Evolutionary conservation across 2,888 invertebrate genomes (phyloP).

Genomic region (Callyntrura sp.): DNA sequence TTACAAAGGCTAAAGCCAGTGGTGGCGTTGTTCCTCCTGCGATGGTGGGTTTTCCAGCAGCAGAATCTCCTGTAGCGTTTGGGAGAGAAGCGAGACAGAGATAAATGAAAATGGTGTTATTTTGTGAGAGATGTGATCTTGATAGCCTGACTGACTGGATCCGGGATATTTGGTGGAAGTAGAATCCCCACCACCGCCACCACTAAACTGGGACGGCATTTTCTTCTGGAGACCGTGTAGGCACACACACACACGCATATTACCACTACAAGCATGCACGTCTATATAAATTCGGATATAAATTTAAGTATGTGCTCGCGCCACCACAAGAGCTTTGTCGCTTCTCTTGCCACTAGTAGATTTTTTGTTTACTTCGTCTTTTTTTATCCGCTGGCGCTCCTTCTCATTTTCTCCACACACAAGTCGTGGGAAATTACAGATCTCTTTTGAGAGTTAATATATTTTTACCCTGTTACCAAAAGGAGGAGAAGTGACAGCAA

Average conservation of each 20-base stretch:
- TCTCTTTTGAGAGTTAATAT: conserved; percentile 1
- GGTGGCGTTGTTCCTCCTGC: not conserved
- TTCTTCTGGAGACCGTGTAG: not conserved
- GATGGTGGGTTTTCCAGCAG: not conserved
- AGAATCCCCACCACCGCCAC: too few relatives aligned
- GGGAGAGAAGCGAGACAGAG: conserved; percentile 8
- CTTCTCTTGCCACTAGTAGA: conserved; percentile 19
- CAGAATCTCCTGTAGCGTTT: not conserved
- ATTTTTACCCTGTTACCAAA: not conserved
- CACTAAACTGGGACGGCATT: not conserved
- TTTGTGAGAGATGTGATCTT: conserved; percentile 46
- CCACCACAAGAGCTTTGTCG: not conserved
- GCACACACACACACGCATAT: not conserved
- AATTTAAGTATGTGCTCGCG: too few relatives aligned
- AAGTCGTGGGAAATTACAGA: conserved; percentile 41
- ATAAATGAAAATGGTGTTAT: conserved; percentile 57
- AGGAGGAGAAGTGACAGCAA: not conserved
- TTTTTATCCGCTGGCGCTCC: not conserved
- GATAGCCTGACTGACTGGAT: conserved; percentile 43
- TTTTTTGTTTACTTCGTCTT: conserved; percentile 30
- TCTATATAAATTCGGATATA: too few relatives aligned
- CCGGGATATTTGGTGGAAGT: not conserved
- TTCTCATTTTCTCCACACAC: conserved; percentile 10
- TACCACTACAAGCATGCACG: too few relatives aligned
- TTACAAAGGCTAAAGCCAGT: not conserved